phyloP scores from a whole-genome alignment of 2,113 vertebrate species.

The Mesocricetus auratus region DNA sequence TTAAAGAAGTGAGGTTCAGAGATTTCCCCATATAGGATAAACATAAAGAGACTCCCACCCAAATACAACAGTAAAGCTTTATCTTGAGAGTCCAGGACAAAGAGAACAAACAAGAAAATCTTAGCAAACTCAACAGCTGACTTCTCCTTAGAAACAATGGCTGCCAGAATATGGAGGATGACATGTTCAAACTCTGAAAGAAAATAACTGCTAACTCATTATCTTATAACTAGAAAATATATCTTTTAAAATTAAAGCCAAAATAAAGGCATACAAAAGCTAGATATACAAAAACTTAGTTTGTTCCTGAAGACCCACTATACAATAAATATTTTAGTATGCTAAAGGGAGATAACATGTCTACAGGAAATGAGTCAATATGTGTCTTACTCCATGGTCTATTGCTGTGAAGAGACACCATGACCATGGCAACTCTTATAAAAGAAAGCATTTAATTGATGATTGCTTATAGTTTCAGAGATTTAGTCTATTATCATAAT shows the following conservation, averaged over 20 bases:
- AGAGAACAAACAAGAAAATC: background rate
- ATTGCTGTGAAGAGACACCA: background rate
- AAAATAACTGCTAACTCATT: background rate
- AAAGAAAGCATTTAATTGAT: background rate
- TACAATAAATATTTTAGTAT: background rate
- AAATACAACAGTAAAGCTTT: background rate
- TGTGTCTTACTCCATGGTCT: background rate
- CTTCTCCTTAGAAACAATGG: background rate
- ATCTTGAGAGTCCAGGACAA: background rate
- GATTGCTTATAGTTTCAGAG: background rate
- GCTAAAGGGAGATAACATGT: background rate
- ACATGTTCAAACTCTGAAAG: background rate
- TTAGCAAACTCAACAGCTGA: background rate
- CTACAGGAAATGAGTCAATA: background rate
- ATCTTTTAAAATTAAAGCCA: background rate
- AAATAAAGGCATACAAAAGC: background rate
- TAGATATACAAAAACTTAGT: background rate
- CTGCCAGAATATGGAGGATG: background rate
- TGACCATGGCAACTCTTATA: background rate
- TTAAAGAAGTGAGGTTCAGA: background rate
- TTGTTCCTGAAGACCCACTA: background rate
- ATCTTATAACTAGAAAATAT: background rate
- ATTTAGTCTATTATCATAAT: background rate
- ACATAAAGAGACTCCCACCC: background rate
- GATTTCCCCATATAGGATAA: background rate